phyloP scores from a whole-genome alignment of 2,888 invertebrate species.

The Nymphalis polychloros region DNA sequence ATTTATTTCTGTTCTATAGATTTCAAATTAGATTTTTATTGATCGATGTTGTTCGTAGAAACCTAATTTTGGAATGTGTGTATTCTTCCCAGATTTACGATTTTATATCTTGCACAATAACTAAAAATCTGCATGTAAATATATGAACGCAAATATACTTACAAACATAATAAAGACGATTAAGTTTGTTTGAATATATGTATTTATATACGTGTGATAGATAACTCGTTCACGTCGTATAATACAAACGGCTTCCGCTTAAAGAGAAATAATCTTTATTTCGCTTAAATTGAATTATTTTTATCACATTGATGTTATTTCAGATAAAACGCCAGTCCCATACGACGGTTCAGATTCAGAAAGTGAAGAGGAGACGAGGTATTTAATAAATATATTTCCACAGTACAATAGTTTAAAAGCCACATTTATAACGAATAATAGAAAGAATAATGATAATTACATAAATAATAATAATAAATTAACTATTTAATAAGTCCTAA shows the following conservation, averaged over 20 bases:
- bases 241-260: neutral
- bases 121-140: neutral
- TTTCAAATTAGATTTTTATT: too few relatives aligned
- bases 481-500: too few relatives aligned
- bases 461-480: too few relatives aligned
- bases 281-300: neutral
- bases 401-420: neutral
- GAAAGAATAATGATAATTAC: too few relatives aligned
- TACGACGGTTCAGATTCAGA: conserved; percentile 1
- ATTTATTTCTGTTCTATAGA: too few relatives aligned
- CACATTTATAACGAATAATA: too few relatives aligned
- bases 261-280: neutral
- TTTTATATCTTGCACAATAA: neutral
- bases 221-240: neutral
- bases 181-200: neutral
- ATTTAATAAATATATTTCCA: neutral
- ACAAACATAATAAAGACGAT: too few relatives aligned
- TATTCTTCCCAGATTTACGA: too few relatives aligned
- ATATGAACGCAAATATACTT: too few relatives aligned
- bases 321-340: conserved; percentile 7
- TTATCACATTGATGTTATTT: neutral
- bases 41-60: too few relatives aligned
- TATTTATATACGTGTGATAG: neutral
- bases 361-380: conserved; percentile 10
- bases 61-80: too few relatives aligned